Conservation (phyloP, 2,113 vertebrate genomes). For the Plotosus lineatus region DNA sequence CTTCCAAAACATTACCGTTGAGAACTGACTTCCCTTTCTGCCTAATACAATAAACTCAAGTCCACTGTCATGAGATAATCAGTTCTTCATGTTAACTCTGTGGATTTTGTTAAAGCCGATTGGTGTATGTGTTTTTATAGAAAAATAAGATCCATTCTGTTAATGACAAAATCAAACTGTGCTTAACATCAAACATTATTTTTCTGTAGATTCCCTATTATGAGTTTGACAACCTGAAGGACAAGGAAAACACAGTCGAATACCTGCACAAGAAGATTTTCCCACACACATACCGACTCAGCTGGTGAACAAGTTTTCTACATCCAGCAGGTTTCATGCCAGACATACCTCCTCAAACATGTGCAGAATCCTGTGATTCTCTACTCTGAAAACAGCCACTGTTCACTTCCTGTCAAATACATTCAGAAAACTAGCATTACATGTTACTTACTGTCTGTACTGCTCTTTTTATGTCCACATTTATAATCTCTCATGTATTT, state of each 20-base stretch:
- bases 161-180: neutral
- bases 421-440: neutral
- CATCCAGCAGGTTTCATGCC: neutral
- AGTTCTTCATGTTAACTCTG: no score
- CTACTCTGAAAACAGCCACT: neutral
- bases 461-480: neutral
- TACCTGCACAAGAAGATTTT: conserved; percentile 90
- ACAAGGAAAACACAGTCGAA: conserved; percentile 67
- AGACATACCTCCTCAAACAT: conserved; percentile 25
- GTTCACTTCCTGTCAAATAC: neutral
- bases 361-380: neutral
- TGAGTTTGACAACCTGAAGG: conserved; percentile 76
- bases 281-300: conserved; percentile 70
- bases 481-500: neutral
- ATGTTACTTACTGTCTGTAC: neutral
- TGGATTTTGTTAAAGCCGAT: no score
- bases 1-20: no score
- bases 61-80: no score
- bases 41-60: no score
- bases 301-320: conserved; percentile 65
- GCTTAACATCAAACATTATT: neutral
- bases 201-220: conserved; percentile 82
- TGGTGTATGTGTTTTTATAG: no score
- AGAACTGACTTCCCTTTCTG: no score
- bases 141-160: neutral